Evolutionary conservation across 2,113 vertebrate species (phyloP), one percentile per base, ranked within the genome.

Genomic region (Chrysemys picta): DNA sequence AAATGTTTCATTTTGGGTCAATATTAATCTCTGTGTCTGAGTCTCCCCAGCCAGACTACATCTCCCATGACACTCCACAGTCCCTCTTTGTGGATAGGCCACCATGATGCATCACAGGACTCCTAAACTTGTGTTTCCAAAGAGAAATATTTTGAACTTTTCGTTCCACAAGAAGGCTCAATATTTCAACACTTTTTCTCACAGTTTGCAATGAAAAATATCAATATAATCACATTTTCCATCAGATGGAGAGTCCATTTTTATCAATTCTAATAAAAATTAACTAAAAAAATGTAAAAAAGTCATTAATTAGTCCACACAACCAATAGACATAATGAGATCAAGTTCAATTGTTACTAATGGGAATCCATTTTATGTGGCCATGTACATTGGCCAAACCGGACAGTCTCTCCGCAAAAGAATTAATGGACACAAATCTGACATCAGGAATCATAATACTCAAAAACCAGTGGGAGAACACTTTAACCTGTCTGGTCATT

Each of bases 61-160:
- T 52, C 35, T 52, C 27, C 76, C 0, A 0, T 79, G 13, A 24
- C 10, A 56, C 5, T 57, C 4, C 12, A 21, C 11, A 50, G 53
- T 7, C 29, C 57, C 72, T 38, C 35, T 76, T 76, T 17, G 17
- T 7, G 4, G 1, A 24, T 6, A 79, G 9, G 57, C 11, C 53
- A 59, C 2, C 4, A n/a, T 2, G 6, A 2, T 19, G 14, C 27
- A 13, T 5, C 89, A 1, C 0, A n/a, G 35, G 8, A 78, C 87
- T 83, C 53, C 56, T 12, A 6, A 5, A 16, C 2, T n/a, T 4
- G 1, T 31, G 62, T 83, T 96, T 89, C n/a, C 42, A 85, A 45
- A 76, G 17, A 76, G 45, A 54, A 75, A 17, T 54, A 65, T 4
- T 38, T 84, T 87, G 88, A 53, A 4, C 8, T 75, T 91, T 57